These are phyloP conservation scores for Poliocrania exsul DNA, from an alignment of 2,797 vertebrate species.

Conservation along the genomic window DNA sequence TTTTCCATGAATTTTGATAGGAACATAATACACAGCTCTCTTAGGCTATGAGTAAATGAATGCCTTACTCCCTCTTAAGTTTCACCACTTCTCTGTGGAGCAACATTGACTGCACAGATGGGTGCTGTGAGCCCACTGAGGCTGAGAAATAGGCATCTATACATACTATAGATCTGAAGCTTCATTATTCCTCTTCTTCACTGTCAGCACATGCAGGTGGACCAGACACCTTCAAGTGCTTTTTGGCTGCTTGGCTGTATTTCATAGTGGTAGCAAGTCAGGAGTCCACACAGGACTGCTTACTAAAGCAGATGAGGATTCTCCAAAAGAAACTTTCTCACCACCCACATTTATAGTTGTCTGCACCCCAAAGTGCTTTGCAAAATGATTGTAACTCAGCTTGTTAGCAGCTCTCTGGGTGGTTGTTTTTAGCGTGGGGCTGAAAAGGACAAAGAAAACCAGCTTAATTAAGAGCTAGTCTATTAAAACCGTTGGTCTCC, in stretches of 20 bases:
- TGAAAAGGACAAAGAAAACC: background rate
- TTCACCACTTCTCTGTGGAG: background rate
- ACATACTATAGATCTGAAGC: background rate
- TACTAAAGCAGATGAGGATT: background rate
- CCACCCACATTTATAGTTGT: background rate
- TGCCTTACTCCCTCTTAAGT: background rate
- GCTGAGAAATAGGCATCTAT: background rate
- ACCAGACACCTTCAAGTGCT: background rate
- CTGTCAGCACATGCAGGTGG: background rate
- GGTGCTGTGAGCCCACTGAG: background rate
- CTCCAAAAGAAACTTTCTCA: background rate
- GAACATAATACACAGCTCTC: background rate
- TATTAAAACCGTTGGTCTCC: background rate
- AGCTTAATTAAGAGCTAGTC: background rate
- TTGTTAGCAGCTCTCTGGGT: background rate
- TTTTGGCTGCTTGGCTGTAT: background rate
- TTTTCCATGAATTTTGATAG: background rate
- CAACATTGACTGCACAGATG: background rate
- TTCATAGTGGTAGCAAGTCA: rapidly evolving
- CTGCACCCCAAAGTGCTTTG: background rate
- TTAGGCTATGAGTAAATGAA: background rate
- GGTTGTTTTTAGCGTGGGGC: background rate
- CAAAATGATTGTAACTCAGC: background rate
- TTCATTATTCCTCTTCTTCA: background rate
- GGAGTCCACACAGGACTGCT: background rate